Base-by-base conservation (phyloP, 2,797 vertebrate genomes). In the Coracias cyanogaster region DNA sequence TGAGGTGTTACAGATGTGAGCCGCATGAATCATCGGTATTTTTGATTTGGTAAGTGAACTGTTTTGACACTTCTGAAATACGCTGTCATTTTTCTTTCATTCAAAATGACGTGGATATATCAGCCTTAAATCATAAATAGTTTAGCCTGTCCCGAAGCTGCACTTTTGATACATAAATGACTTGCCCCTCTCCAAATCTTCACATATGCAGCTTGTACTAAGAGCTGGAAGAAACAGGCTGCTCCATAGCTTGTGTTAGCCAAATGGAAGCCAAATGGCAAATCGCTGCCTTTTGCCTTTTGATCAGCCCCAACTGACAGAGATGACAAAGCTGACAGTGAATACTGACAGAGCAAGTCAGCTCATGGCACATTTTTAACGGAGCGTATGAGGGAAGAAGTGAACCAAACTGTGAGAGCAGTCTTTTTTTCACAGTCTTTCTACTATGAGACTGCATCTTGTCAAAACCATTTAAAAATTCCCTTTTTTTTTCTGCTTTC, bases 31-130 rank as follows among this genome's bases (percentile, higher is more conserved):
- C 67, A 46, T 22, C 3, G 6, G 17, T 6, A 6, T 35, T 80
- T 79, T 60, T 82, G 39, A 87, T 93, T 66, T 39, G 71, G 61
- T 43, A 62, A 43, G 20, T 57, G 85, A 90, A 54, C 26, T 61
- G 73, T 70, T 94, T 80, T 88, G 87, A 86, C 69, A 58, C 48
- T 81, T 91, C 69, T 88, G 84, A 80, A 94, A 73, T 25, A 64
- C 52, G 12, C 46, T 90, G 54, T 64, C 77, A 74, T 66, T 90
- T 94, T 83, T 82, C 82, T 88, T 83, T 58, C 51, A 35, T 66
- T 90, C 85, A 57, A 46, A 90, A 49, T 3, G 18, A 60, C 31
- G 5, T 8, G 65, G 45, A 55, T 64, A 51, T 57, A 51, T 76
- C 66, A 69, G n/a, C 35, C 39, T 13, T 46, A 69, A 90, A 81